phyloP scores from a whole-genome alignment of 2,113 vertebrate species.

The Calidris pygmaea region DNA sequence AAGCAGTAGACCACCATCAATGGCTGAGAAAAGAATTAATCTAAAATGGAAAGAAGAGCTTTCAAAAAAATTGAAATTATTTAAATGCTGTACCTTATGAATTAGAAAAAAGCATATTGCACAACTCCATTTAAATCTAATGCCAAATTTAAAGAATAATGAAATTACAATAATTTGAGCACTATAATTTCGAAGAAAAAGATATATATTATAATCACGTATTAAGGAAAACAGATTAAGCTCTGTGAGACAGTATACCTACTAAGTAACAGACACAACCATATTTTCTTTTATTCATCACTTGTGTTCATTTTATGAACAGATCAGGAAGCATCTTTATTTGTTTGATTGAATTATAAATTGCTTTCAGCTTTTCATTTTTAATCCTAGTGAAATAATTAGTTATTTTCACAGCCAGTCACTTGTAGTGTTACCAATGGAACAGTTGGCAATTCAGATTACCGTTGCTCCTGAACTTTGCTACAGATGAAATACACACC shows the following conservation, averaged over 20 bases:
- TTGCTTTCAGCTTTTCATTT: slow-evolving; percentile 6
- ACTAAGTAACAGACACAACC: not conserved
- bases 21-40: not conserved
- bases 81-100: not conserved
- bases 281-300: not conserved
- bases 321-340: not conserved
- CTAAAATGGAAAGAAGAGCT: not conserved
- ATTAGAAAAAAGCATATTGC: not conserved
- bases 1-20: not conserved
- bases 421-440: not conserved
- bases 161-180: not conserved
- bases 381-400: slow-evolving; percentile 26
- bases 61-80: not conserved
- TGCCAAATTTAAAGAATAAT: not conserved
- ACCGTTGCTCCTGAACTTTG: not conserved
- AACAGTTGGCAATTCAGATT: not conserved
- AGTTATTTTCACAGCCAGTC: not conserved
- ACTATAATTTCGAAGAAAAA: not conserved
- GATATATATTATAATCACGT: not conserved
- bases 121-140: not conserved
- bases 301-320: not conserved
- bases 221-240: not conserved
- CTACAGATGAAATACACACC: not conserved
- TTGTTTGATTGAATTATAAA: slow-evolving; percentile 12
- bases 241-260: not conserved